Base-by-base conservation (phyloP, 2,113 vertebrate species). In the Phyllostomus hastatus region DNA sequence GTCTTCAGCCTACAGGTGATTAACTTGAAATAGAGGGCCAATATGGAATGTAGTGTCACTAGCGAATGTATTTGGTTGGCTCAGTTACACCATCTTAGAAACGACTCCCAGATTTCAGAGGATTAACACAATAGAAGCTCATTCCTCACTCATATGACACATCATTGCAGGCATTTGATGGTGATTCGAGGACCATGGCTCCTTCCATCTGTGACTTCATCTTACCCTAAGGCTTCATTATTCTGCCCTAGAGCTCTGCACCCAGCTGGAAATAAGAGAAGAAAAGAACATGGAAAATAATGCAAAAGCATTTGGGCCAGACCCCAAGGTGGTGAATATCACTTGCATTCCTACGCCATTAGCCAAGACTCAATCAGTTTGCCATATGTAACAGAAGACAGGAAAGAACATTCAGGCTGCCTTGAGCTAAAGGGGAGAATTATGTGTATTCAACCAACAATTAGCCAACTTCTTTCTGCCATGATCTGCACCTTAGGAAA, bases 191-290 rank as follows among this genome's bases (percentile, higher is more conserved):
- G 80, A 95, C 10, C 16, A 6, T 75, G 48, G 31, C 10, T 87
- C 78, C 48, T 87, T 79, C 64, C 67, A 92, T 84, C 48, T 90
- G 59, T 90, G 35, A 83, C 64, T 96, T 88, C 50, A 80, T 82
- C 50, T 57, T 90, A 50, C 66, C 83, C 48, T 26, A 50, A 33
- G 20, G 59, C 5, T 20, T 69, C 66, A 57, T 84, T 73, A 94
- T 35, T 87, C 33, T 90, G 20, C 87, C 41, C 31, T 92, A 31
- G 9, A 22, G 87, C 17, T 90, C 35, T 69, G n/a, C 6, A 87
- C 73, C n/a, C 73, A 92, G 11, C 54, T 92, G 48, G 57, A 48
- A 84, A 67, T 12, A 38, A 5, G 50, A 85, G 72, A 50, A 20
- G 52, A 76, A 72, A 9, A 61, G 35, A 94, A 89, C 20, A 5